A percentile compares a stretch with the other conserved stretches of the same genome.
phyloP scores from a whole-genome alignment of 2,113 vertebrate species.

The Psettodes erumei region DNA sequence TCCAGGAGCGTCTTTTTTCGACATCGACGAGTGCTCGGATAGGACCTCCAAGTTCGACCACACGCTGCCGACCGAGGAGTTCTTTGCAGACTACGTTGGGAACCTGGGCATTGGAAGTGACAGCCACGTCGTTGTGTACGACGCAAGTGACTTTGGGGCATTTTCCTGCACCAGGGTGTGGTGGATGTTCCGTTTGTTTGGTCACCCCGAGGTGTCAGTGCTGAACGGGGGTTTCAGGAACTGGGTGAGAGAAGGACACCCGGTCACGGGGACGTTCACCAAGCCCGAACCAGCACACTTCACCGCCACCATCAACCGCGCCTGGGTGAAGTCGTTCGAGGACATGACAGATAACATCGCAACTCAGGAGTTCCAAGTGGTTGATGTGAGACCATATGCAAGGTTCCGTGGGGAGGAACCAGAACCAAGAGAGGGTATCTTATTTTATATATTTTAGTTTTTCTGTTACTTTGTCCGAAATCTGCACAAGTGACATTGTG shows the following conservation, averaged over 20 bases:
- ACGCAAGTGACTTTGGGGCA: constrained; percentile 88
- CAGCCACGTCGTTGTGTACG: constrained; percentile 92
- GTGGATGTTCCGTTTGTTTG: constrained; percentile 95
- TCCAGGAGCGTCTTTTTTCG: constrained; percentile 88
- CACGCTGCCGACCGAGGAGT: constrained; percentile 83
- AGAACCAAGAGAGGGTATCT: constrained; percentile 46
- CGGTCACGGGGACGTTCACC: constrained; percentile 64
- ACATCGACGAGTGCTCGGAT: constrained; percentile 91
- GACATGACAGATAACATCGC: constrained; percentile 85
- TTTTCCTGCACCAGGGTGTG: constrained; percentile 85
- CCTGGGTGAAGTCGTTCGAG: constrained; percentile 85
- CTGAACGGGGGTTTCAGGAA: constrained; percentile 89
- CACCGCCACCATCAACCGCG: constrained; percentile 74
- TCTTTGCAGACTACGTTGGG: constrained; percentile 86
- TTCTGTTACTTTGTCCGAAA: background rate
- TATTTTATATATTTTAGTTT: background rate
- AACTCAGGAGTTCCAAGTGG: constrained; percentile 15
- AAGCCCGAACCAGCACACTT: constrained; percentile 74
- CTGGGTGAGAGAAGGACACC: constrained; percentile 84
- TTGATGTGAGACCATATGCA: constrained; percentile 13
- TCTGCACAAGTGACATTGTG: background rate
- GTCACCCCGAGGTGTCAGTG: constrained; percentile 87
- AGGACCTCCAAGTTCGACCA: constrained; percentile 86
- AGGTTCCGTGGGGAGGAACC: constrained; percentile 29
- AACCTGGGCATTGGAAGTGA: constrained; percentile 84